Evolutionary conservation across 37 sponge, comb jelly and placozoan genomes (phyloP).

Genomic region (Beroe forskalii): DNA sequence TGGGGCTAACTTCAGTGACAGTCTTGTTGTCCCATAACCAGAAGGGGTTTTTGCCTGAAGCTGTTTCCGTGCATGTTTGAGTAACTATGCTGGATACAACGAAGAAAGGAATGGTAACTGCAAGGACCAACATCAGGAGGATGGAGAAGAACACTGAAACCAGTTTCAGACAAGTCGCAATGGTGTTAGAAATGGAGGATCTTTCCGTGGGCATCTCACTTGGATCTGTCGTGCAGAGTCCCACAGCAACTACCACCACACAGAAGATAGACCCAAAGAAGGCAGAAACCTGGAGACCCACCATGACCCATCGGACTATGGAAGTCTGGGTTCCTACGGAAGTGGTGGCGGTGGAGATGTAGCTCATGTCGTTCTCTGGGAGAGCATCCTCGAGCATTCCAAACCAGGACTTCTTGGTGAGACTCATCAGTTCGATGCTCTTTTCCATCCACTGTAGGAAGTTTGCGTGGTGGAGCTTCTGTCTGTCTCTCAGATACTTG

Average conservation of each 20-base stretch:
- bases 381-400: not conserved
- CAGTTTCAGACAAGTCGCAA: not conserved
- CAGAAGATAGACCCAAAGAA: not conserved
- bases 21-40: constrained; percentile 20
- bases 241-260: not conserved
- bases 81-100: not conserved
- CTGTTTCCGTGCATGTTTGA: not conserved
- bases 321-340: not conserved
- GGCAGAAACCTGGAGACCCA: not conserved
- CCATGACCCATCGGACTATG: not conserved
- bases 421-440: not conserved
- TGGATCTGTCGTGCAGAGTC: not conserved
- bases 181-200: not conserved
- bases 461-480: not conserved
- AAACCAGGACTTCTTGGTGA: not conserved
- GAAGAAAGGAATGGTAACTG: not conserved
- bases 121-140: not conserved
- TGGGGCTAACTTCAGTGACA: not conserved
- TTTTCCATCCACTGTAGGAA: not conserved
- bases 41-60: not conserved
- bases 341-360: not conserved
- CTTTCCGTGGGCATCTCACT: not conserved
- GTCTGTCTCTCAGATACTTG: not conserved
- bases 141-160: not conserved
- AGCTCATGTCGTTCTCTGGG: not conserved